Evolutionary conservation across 2,113 vertebrate species (phyloP), one percentile per base, ranked within the genome.

Genomic region (Notechis scutatus): DNA sequence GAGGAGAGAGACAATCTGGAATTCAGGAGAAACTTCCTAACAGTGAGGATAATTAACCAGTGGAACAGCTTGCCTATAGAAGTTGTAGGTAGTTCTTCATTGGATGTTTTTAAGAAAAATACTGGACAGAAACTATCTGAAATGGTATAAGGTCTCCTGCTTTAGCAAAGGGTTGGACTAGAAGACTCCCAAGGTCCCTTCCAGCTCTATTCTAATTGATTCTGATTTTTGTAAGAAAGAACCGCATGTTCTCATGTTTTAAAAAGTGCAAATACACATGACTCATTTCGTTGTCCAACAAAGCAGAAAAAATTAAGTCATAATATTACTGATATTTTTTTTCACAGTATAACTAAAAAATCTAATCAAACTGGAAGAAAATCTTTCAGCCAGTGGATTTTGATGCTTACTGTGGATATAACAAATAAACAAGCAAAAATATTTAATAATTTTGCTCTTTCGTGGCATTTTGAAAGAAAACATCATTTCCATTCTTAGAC

Each of bases 281-380:
- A 61, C 0, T 93, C 54, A 93, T 59, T 7, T 18, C 52, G 42
- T 90, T 21, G 20, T 29, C 74, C 92, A 90, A 86, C 55, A 90
- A 90, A 85, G 29, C 88, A 52, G 29, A 47, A 55, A 89, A 89
- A 85, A 85, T 20, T 20, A 90, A 92, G 88, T 90, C 88, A 93
- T 61, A 93, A 93, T 86, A 86, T 90, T 93, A 45, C 29, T 93
- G 88, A 26, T 90, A 26, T 90, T 86, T n/a, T 23, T 90, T 85
- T 50, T 93, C 69, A 92, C 11, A 85, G 3, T 20, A 14, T 52
- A 89, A 52, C 4, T 42, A 14, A 92, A 55, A 88, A 64, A 89
- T 20, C 21, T 74, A n/a, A 74, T 34, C 11, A 55, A 61, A 23
- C 1, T 50, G 21, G 42, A 54, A 11, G 6, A 20, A 21, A 50